These are phyloP conservation scores for Macropodus opercularis DNA, from an alignment of 2,797 vertebrate species.

Conservation along the genomic window DNA sequence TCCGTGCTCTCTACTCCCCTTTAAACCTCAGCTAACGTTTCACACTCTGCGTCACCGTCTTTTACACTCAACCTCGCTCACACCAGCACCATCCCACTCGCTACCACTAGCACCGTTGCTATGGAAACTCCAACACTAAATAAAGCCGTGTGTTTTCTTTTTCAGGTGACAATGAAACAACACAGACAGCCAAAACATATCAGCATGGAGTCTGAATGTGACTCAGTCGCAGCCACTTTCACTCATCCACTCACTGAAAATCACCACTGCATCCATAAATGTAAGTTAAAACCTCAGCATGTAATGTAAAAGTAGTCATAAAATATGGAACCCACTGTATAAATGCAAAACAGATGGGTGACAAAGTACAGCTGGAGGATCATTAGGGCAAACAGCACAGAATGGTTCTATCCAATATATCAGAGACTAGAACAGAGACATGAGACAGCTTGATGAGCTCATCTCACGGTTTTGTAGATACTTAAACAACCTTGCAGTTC, in stretches of 20 bases:
- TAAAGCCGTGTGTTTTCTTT: conserved; percentile 21
- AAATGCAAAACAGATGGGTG: no score
- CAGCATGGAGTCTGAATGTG: conserved; percentile 11
- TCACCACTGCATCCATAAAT: no score
- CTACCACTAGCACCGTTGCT: conserved; percentile 66
- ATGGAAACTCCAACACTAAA: conserved; percentile 75
- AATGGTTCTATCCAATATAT: no score
- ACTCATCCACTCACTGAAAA: not conserved
- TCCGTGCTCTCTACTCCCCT: not conserved
- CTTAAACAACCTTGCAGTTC: no score
- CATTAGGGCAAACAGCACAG: no score
- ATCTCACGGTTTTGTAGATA: no score
- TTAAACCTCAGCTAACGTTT: conserved; percentile 12
- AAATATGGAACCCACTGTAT: no score
- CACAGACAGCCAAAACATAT: conserved; percentile 36
- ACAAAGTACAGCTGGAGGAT: no score
- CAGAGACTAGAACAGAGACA: no score
- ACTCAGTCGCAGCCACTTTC: not conserved
- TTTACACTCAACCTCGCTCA: conserved; percentile 17
- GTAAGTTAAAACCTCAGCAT: no score
- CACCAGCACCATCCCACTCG: conserved; percentile 40
- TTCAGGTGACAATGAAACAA: conserved; percentile 12
- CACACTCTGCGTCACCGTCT: conserved; percentile 7
- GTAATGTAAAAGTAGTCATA: no score
- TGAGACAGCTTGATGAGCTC: no score